Conservation (phyloP, 92 coral and sea anemone species). For the Isaurus tuberculatus region DNA sequence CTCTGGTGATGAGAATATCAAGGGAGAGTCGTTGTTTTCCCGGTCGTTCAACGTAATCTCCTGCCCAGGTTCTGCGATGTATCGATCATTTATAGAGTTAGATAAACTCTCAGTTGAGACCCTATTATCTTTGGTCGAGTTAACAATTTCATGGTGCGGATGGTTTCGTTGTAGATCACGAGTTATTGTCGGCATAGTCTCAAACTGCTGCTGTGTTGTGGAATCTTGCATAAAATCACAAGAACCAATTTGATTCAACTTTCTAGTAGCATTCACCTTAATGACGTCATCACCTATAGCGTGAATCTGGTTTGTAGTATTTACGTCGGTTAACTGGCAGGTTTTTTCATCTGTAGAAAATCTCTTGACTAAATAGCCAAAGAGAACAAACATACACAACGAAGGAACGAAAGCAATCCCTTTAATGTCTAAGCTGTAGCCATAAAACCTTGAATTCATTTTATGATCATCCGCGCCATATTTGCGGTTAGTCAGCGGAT, state of each 20-base stretch:
- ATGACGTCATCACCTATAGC: neutral
- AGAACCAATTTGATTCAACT: neutral
- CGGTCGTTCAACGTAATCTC: neutral
- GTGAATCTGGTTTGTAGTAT: neutral
- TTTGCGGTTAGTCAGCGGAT: slow-evolving; percentile 69
- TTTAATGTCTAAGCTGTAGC: slow-evolving; percentile 68
- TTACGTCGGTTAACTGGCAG: neutral
- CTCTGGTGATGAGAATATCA: slow-evolving; percentile 16
- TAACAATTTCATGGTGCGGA: neutral
- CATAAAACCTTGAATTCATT: slow-evolving; percentile 77
- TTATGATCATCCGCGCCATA: slow-evolving; percentile 77
- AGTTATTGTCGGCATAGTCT: neutral
- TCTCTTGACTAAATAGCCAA: slow-evolving; percentile 77
- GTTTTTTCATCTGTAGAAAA: slow-evolving; percentile 71
- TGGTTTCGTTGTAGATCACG: slow-evolving; percentile 21
- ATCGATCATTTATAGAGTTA: neutral
- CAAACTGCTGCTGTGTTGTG: neutral
- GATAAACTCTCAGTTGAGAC: slow-evolving; percentile 12
- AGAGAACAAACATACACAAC: slow-evolving; percentile 64
- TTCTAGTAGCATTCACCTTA: too few species aligned
- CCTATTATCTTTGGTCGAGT: neutral
- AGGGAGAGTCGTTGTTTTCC: neutral
- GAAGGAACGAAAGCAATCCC: slow-evolving; percentile 91
- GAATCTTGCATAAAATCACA: neutral
- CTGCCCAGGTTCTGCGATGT: neutral